These are phyloP conservation scores for Psittacula echo DNA, from an alignment of 2,797 vertebrate species.

Conservation along the genomic window DNA sequence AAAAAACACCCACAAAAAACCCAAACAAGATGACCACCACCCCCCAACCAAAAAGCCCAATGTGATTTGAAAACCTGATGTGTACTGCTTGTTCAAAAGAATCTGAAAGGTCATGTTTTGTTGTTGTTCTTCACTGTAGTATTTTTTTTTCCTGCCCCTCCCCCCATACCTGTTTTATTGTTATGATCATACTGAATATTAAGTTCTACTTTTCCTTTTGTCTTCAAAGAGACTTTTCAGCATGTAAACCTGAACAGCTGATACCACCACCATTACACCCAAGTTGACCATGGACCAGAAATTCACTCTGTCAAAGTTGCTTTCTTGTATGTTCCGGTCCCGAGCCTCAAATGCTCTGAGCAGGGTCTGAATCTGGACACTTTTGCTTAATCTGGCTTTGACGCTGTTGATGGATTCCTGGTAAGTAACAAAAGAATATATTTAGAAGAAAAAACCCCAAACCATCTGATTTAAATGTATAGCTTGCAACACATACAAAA, in stretches of 20 bases:
- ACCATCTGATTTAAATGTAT: background rate
- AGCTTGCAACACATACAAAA: background rate
- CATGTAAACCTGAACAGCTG: slow-evolving; percentile 91
- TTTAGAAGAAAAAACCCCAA: background rate
- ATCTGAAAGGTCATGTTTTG: background rate
- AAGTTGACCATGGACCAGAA: slow-evolving; percentile 93
- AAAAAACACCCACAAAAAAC: background rate
- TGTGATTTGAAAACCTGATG: background rate
- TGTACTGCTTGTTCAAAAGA: slow-evolving; percentile 37
- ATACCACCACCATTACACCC: slow-evolving; percentile 88
- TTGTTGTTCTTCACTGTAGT: background rate
- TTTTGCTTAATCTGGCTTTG: slow-evolving; percentile 93
- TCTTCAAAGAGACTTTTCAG: slow-evolving; percentile 95
- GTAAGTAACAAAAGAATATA: slow-evolving; percentile 42
- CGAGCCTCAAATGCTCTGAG: slow-evolving; percentile 96
- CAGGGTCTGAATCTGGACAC: slow-evolving; percentile 92
- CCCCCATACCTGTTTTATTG: background rate
- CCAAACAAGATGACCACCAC: background rate
- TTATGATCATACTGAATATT: slow-evolving; percentile 50
- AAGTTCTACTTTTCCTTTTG: slow-evolving; percentile 91
- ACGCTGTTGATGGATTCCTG: slow-evolving; percentile 97
- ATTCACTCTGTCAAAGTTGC: slow-evolving; percentile 94
- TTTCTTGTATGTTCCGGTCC: slow-evolving; percentile 96
- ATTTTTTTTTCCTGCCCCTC: slow-evolving; percentile 44
- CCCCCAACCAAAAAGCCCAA: background rate